Base-by-base conservation (phyloP, 1,140 invertebrate genomes). In the Campoletis sonorensis region DNA sequence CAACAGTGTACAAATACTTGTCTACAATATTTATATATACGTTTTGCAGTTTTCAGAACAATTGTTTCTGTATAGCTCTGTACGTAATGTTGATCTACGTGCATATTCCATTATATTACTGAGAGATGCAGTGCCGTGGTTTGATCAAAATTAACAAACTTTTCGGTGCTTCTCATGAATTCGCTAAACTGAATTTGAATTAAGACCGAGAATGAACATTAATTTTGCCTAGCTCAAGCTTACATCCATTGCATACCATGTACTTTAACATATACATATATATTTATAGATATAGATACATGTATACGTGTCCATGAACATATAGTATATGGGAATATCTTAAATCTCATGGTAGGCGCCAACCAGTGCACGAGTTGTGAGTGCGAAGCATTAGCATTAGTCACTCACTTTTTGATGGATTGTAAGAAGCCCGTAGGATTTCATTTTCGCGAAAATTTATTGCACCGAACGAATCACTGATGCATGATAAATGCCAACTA, bases 91-190 rank as follows among this genome's bases (percentile, higher is more conserved):
- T n/a, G 23, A 64, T 64, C 61, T 64, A 64, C 61, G 61, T 64
- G 67, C 26, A 70, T 70, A 70, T 70, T 70, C 10, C 30, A 70
- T 70, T 70, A 64, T 26, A 64, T 70, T n/a, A 70, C 3, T 21
- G 61, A 26, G 26, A 64, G 61, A 70, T 70, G 30, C 21, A 70
- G 15, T 33, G 67, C 67, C 67, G 27, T 21, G 67, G 72, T 67
- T 78, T 78, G 58, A 78, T 37, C 58, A 45, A 78, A 67, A 78
- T 78, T 37, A 78, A 67, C 61, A 78, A 78, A 78, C 76, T 78
- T 78, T 78, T 78, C 54, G 61, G 54, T 45, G n/a, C 33, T 78
- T 67, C 76, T 78, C 73, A 16, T 77, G 76, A 78, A 78, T 78
- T 78, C 76, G 76, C 67, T 67, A 67, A 45, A 64, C 54, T 67